phyloP scores from a whole-genome alignment of 2,113 vertebrate species.

The Strigops habroptila region DNA sequence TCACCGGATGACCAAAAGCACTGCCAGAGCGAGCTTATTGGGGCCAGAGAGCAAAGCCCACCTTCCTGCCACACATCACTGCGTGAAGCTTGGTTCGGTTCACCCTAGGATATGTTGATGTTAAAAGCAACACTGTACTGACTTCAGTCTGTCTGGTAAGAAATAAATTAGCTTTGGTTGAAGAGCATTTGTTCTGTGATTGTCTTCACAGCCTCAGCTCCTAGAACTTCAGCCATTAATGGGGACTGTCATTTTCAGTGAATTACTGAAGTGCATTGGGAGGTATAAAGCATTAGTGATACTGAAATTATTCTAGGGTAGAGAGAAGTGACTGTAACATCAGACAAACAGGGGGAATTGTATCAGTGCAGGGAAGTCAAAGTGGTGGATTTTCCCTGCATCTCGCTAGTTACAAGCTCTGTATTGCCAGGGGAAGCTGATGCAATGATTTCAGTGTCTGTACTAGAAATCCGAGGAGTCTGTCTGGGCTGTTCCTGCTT shows the following conservation, averaged over 20 bases:
- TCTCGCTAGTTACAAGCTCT: background rate
- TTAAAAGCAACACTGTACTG: constrained; percentile 64
- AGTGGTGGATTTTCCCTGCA: background rate
- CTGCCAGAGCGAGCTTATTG: constrained; percentile 40
- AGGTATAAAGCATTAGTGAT: background rate
- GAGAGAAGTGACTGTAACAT: background rate
- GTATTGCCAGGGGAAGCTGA: background rate
- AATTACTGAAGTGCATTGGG: rapidly evolving
- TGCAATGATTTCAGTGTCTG: background rate
- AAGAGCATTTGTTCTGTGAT: background rate
- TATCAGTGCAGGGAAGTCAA: background rate
- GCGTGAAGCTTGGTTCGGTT: constrained; percentile 54
- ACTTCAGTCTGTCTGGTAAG: constrained; percentile 56
- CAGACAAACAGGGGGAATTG: rapidly evolving
- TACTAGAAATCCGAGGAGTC: background rate
- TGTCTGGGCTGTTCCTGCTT: background rate
- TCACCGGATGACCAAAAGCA: constrained; percentile 41
- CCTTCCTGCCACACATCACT: constrained; percentile 26
- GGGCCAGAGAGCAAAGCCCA: constrained; percentile 51
- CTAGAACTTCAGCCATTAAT: rapidly evolving
- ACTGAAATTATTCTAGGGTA: background rate
- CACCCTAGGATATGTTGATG: constrained; percentile 57
- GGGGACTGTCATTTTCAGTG: rapidly evolving
- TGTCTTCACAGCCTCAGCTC: background rate
- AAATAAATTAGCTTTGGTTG: constrained; percentile 77